Percentiles rank a stretch among this genome's conserved stretches.
Evolutionary conservation across 2,888 invertebrate species (phyloP).

Genomic region (Tachystola acroxantha): DNA sequence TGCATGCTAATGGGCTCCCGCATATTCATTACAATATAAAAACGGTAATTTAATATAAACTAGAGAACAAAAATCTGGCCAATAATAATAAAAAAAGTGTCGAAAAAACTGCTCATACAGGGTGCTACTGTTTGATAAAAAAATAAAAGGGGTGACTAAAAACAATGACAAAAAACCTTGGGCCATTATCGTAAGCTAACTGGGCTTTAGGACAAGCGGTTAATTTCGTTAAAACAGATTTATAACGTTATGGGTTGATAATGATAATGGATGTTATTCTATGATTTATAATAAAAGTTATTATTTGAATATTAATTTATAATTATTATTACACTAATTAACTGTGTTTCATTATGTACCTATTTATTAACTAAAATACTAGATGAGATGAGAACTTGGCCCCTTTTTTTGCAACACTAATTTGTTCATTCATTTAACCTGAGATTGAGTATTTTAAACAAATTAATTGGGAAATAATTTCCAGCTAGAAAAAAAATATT

Average conservation of each 20-base stretch:
- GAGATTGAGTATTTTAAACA: too few species aligned
- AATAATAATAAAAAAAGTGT: constrained; percentile 56
- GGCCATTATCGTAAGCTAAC: constrained; percentile 57
- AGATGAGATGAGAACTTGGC: too few species aligned
- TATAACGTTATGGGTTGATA: constrained; percentile 33
- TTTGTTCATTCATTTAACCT: too few species aligned
- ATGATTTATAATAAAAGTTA: too few species aligned
- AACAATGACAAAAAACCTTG: constrained; percentile 60
- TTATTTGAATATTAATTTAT: too few species aligned
- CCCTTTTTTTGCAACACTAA: too few species aligned
- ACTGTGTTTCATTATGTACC: too few species aligned
- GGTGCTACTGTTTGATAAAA: constrained; percentile 46
- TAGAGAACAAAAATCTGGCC: constrained; percentile 70
- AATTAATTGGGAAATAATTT: too few species aligned
- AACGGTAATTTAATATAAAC: constrained; percentile 77
- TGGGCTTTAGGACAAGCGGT: constrained; percentile 64
- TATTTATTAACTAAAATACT: too few species aligned
- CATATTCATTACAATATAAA: constrained; percentile 71
- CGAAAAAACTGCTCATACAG: constrained; percentile 45
- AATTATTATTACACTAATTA: too few species aligned
- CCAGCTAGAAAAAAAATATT: too few species aligned
- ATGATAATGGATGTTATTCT: too few species aligned
- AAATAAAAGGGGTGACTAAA: constrained; percentile 56
- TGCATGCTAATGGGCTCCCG: constrained; percentile 60
- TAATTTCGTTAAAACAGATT: constrained; percentile 65